Evolutionary conservation across 2,113 vertebrate genomes (phyloP).

Genomic region (Rostratula benghalensis): DNA sequence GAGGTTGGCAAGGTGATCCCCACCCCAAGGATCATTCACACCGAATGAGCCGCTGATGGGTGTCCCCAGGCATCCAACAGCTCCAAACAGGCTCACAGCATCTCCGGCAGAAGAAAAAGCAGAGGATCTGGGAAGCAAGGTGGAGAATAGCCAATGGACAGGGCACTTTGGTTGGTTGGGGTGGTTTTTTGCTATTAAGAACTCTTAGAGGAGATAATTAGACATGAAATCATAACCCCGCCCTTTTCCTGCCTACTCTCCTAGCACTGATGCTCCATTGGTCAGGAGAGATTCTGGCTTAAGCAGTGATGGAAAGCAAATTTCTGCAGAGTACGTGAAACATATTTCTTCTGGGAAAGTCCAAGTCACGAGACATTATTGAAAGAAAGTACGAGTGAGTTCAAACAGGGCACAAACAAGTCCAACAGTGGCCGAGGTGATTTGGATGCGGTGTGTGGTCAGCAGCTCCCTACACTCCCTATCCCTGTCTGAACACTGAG

Average conservation of each 20-base stretch:
- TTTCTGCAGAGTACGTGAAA: background rate
- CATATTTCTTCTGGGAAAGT: background rate
- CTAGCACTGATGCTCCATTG: background rate
- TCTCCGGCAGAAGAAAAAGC: background rate
- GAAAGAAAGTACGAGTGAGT: background rate
- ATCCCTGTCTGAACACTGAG: background rate
- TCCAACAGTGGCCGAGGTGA: background rate
- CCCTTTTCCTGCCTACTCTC: background rate
- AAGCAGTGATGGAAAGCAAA: background rate
- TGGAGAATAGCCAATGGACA: background rate
- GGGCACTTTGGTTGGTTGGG: background rate
- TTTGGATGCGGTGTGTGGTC: accelerated
- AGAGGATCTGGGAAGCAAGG: background rate
- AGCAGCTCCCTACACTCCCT: background rate
- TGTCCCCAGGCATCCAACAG: background rate
- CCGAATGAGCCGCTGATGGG: background rate
- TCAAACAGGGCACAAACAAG: background rate
- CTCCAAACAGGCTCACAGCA: background rate
- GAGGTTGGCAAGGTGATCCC: background rate
- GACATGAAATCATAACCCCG: background rate
- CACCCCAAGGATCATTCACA: background rate
- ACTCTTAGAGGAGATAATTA: background rate
- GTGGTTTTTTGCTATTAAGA: background rate
- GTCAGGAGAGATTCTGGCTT: background rate
- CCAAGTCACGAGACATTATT: background rate